Evolutionary conservation across 1,140 invertebrate genomes (phyloP), one percentile per base, ranked within the genome.

Genomic region (Dendrolimus punctatus): DNA sequence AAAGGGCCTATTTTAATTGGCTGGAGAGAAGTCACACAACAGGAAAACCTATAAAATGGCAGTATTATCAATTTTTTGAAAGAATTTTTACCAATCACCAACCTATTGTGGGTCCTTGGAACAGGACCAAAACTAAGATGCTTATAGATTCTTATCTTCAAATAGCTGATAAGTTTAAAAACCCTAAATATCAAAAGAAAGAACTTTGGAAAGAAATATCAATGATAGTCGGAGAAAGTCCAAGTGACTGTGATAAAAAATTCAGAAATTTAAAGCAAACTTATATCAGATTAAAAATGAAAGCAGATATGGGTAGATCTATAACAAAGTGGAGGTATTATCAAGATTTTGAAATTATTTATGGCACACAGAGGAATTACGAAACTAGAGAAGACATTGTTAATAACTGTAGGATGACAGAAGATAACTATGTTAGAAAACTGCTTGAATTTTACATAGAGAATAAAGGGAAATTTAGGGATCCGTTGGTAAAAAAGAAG

Each of bases 221-320:
- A 9, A 57, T 47, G 38, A 62, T 65, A 47, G 71, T 84, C 6
- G 78, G 80, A 0, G 78, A 78, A 55, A 65, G 57, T 45, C 67
- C 80, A 2, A 65, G 50, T 8, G 62, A 69, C 39, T 86, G 83
- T 62, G 80, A 86, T 47, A 77, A 74, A 48, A 86, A 86, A 55
- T 86, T 83, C 47, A 70, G 83, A 56, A 86, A 86, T 53, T 62
- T 86, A 9, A 86, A 86, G 57, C 80, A 84, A 58, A 86, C 83
- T 4, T 86, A 83, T 43, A 62, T 84, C 23, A 71, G 73, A 45
- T 54, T 86, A 6, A 83, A 77, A 56, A 71, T 71, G 55, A 74
- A 64, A 61, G 64, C 64, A 43, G 58, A 76, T 36, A 52, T 66
- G 6, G 76, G 71, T 3, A 65, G 68, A 40, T 62, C 62, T n/a